Evolutionary conservation across 30 jellyfish, hydroid and myxozoan genomes (phyloP).

Genomic region (Catostylus mosaicus): DNA sequence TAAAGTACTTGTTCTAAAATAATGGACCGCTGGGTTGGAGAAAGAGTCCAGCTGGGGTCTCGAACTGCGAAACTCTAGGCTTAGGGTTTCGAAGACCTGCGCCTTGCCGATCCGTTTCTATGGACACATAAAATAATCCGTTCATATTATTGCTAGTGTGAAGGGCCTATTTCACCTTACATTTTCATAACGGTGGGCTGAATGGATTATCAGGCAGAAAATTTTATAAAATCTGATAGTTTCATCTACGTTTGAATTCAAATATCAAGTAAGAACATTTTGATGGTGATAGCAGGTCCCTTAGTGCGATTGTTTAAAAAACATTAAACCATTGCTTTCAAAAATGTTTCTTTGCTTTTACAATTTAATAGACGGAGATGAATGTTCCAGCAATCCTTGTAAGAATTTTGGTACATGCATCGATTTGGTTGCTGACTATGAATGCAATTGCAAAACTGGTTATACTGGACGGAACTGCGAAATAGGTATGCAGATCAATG

Average conservation of each 20-base stretch:
- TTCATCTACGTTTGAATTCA: neutral
- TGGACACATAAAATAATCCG: neutral
- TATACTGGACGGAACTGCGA: conserved; percentile 27
- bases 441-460: conserved; percentile 13
- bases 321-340: neutral
- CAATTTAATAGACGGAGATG: neutral
- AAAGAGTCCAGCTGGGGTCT: no score
- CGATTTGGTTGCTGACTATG: neutral
- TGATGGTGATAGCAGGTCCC: neutral
- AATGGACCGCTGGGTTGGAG: neutral
- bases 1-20: neutral
- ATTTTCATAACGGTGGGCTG: no score
- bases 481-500: conserved; percentile 5
- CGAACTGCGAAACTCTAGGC: no score
- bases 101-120: neutral
- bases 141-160: no score
- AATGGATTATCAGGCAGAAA: neutral
- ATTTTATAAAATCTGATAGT: neutral
- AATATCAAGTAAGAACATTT: neutral
- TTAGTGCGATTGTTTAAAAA: neutral
- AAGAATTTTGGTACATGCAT: conserved; percentile 9
- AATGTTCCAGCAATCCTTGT: conserved; percentile 17
- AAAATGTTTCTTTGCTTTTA: neutral
- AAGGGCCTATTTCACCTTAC: no score
- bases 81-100: no score